Evolutionary conservation across 2,113 vertebrate species (phyloP), one percentile per base, ranked within the genome.

Genomic region (Misgurnus anguillicaudatus): DNA sequence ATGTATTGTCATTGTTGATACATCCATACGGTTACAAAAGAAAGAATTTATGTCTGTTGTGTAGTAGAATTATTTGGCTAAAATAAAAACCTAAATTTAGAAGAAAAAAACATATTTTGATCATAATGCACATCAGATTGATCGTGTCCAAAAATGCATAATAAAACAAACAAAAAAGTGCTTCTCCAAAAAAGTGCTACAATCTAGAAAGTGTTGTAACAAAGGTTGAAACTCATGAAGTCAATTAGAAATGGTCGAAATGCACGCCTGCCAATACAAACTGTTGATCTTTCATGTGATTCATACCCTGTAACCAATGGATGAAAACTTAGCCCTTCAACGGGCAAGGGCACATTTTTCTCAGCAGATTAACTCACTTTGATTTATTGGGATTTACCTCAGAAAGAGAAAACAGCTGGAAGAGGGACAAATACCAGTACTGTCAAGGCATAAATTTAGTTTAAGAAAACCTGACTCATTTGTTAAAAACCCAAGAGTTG

Each of bases 361-460:
- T 90, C 86, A 88, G 86, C 89, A 90, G 89, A 90, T 92, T 92
- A 92, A 87, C 89, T 89, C 87, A 62, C 88, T 84, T 86, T 90
- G 90, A 92, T 93, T 92, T 91, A 93, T 90, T 82, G 89, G 87
- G 87, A 90, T 92, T 90, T 89, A 90, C 87, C 87, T 90, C 85
- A 77, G 85, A 82, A 87, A 85, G 73, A 87, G 85, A 90, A 91
- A 93, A 90, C 90, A 92, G 91, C 90, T 92, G 90, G 89, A 73
- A 83, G 84, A 68, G 65, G 85, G 83, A 89, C 89, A 89, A 89
- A 90, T 87, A 72, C 85, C 87, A 85, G 78, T 84, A 86, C 68
- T 84, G 80, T 78, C 81, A 82, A 85, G 82, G 71, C 87, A 91
- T 92, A 85, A 89, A 91, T 89, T 82, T 70, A 83, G 68, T 73